A percentile compares a stretch with the other conserved stretches of the same genome.
These are phyloP conservation scores for Tragelaphus imberbis DNA, from an alignment of 2,113 vertebrate genomes.

Conservation along the genomic window DNA sequence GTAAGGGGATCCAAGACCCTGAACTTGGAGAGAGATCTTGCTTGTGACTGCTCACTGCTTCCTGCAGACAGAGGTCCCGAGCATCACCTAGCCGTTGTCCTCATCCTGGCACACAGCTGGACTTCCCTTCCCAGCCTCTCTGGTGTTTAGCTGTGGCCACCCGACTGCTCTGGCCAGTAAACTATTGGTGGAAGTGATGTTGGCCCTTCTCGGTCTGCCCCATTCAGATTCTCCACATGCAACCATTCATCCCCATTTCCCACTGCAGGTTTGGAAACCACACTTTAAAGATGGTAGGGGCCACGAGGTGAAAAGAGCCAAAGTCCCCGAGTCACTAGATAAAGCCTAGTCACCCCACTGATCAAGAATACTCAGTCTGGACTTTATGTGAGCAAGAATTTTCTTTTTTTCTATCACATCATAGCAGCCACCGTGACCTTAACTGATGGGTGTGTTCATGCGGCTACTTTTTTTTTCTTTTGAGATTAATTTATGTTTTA, in stretches of 20 bases:
- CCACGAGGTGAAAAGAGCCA: neutral
- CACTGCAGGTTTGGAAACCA: neutral
- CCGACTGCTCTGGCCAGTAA: neutral
- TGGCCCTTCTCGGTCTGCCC: neutral
- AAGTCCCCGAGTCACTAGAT: neutral
- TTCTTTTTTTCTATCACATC: neutral
- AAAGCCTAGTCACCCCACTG: neutral
- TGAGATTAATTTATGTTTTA: neutral
- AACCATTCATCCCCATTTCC: rapidly evolving
- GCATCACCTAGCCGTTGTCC: neutral
- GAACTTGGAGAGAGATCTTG: neutral
- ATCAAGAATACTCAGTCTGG: neutral
- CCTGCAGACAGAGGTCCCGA: neutral
- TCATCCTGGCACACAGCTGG: neutral
- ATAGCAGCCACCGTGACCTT: neutral
- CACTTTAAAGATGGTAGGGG: neutral
- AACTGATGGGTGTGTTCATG: neutral
- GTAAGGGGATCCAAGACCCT: neutral
- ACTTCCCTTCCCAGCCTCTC: neutral
- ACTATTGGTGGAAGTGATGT: rapidly evolving
- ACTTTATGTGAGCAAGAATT: neutral
- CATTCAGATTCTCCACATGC: rapidly evolving
- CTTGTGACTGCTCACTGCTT: neutral
- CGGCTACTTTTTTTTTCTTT: neutral
- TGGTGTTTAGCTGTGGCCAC: neutral